Evolutionary conservation across 2,113 vertebrate genomes (phyloP).

Genomic region (Oostethus manadensis): DNA sequence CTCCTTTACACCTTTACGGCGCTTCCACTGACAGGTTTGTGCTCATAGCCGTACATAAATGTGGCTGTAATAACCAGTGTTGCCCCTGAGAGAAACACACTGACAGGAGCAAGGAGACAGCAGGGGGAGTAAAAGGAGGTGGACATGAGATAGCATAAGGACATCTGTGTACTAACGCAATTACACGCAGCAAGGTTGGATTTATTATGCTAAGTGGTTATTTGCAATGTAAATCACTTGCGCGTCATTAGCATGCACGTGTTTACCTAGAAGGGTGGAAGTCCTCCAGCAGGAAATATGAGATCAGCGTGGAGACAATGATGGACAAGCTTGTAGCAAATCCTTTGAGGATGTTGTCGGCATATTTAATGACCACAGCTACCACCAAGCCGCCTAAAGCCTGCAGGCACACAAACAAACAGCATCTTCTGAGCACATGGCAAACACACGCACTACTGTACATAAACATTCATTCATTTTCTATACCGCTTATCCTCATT

Average conservation of each 20-base stretch:
- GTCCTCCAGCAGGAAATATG: slow-evolving; percentile 57
- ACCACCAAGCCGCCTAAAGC: slow-evolving; percentile 57
- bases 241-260: not conserved
- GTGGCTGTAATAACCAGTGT: slow-evolving; percentile 88
- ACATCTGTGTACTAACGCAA: not conserved
- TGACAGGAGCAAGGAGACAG: slow-evolving; percentile 38
- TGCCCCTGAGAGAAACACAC: slow-evolving; percentile 86
- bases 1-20: slow-evolving; percentile 41
- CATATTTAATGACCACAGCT: slow-evolving; percentile 64
- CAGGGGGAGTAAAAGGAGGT: not conserved
- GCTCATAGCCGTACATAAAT: slow-evolving; percentile 87
- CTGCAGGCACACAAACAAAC: slow-evolving; percentile 27
- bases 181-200: not conserved
- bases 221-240: not conserved
- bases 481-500: too few relatives aligned
- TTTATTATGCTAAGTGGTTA: not conserved
- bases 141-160: not conserved
- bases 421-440: not conserved
- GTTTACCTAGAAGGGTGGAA: slow-evolving; percentile 55
- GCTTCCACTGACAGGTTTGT: slow-evolving; percentile 73
- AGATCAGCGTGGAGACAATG: slow-evolving; percentile 52
- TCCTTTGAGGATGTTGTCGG: slow-evolving; percentile 69
- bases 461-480: too few relatives aligned
- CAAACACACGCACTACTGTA: not conserved
- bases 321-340: slow-evolving; percentile 66